Base-by-base conservation (phyloP, 2,113 vertebrate genomes). In the Callospermophilus lateralis region DNA sequence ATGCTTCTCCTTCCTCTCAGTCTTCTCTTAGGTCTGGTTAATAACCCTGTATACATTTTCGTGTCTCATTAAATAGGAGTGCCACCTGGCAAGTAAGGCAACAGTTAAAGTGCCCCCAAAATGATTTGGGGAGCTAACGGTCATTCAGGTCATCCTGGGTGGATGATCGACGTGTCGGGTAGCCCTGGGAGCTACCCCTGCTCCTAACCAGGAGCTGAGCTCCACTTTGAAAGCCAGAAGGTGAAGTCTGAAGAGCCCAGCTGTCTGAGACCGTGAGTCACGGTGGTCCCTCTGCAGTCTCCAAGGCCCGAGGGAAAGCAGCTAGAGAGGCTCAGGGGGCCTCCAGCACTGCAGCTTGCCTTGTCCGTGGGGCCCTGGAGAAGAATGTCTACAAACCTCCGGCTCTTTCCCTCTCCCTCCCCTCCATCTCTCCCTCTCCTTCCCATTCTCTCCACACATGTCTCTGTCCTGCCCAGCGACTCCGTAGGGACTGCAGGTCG, bases 131-230 rank as follows among this genome's bases (percentile, higher is more conserved):
- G 42, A 9, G 30, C 72, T 45, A 2, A 67, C 81, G 13, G 2
- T 28, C 32, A 13, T 30, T 16, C 26, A 9, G 2, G 15, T 51
- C 55, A 58, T 58, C 72, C 72, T 78, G 13, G 2, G 55, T 24
- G 42, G 17, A 26, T 1, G 24, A 16, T 20, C 4, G 0, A 55
- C 1, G 0, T 0, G 1, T 55, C 0, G 7, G 51, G 10, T 1
- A 16, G 58, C 15, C n/a, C 45, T 19, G 30, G 53, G 65, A 22
- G 4, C 42, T 16, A 8, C 8, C 34, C 68, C 10, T 51, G 55
- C 24, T 20, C 19, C 42, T 15, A 58, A 17, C 68, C 1, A 11
- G 53, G 45, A 22, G 34, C 58, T 8, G 48, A 51, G 68, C 45
- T n/a, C 24, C 32, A 12, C n/a, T 6, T 24, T 13, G 0, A 63